phyloP scores from a whole-genome alignment of 2,888 invertebrate species.

The Gymnoscelis rufifasciata region DNA sequence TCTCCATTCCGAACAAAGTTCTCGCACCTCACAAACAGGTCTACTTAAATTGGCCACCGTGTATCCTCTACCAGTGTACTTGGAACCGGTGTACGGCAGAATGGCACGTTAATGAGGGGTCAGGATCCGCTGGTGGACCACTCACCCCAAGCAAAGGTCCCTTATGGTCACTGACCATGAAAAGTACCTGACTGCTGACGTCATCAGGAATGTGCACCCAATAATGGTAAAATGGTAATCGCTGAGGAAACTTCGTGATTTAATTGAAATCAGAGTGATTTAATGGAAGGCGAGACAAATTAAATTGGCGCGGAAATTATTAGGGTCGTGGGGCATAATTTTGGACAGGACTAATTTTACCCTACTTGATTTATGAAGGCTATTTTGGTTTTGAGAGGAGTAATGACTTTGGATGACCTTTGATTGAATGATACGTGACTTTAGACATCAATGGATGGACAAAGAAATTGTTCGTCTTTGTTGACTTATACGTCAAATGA shows the following conservation, averaged over 20 bases:
- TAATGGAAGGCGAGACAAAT: slow-evolving; percentile 15
- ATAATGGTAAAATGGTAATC: slow-evolving; percentile 22
- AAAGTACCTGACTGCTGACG: slow-evolving; percentile 65
- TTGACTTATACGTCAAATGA: too few species aligned
- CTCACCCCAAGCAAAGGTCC: slow-evolving; percentile 74
- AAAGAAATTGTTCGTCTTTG: too few species aligned
- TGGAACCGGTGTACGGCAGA: slow-evolving; percentile 25
- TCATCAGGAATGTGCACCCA: slow-evolving; percentile 43
- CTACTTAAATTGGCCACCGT: slow-evolving; percentile 41
- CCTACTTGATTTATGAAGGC: neutral
- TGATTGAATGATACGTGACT: too few species aligned
- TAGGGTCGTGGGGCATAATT: slow-evolving; percentile 14
- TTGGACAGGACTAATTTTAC: slow-evolving; percentile 7
- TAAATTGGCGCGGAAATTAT: slow-evolving; percentile 13
- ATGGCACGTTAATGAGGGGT: slow-evolving; percentile 29
- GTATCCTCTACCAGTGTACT: slow-evolving; percentile 25
- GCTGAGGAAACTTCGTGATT: slow-evolving; percentile 17
- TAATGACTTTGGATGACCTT: neutral
- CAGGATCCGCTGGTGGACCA: slow-evolving; percentile 57
- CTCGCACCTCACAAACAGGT: slow-evolving; percentile 44
- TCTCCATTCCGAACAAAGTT: slow-evolving; percentile 44
- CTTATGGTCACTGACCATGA: slow-evolving; percentile 74
- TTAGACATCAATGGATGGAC: too few species aligned
- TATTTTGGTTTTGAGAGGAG: neutral
- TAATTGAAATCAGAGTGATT: slow-evolving; percentile 13